These are phyloP conservation scores for Lutraria lutraria DNA, from an alignment of 2,888 invertebrate genomes.

Conservation along the genomic window DNA sequence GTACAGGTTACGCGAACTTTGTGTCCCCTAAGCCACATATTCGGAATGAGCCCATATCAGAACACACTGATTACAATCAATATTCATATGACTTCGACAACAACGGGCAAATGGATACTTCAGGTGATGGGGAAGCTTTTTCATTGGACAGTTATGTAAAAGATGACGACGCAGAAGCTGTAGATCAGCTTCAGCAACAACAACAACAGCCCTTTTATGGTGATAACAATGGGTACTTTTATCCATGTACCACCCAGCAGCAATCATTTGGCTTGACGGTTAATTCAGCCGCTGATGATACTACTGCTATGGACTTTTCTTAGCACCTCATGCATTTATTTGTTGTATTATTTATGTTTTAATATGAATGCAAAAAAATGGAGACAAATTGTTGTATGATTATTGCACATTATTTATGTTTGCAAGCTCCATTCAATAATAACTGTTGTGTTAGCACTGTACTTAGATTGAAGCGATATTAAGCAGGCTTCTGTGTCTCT, in stretches of 20 bases:
- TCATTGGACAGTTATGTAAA: conserved; percentile 49
- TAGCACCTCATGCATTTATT: conserved; percentile 32
- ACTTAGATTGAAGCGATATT: not conserved
- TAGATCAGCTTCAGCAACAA: conserved; percentile 30
- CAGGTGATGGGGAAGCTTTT: conserved; percentile 22
- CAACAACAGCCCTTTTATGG: conserved; percentile 1
- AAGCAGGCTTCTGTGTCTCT: not conserved
- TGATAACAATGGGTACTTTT: conserved; percentile 29
- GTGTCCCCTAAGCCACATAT: conserved; percentile 39
- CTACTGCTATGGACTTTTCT: conserved; percentile 59
- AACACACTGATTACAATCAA: conserved; percentile 44
- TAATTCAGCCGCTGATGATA: conserved; percentile 31
- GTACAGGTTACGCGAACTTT: conserved; percentile 50
- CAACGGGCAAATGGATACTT: conserved; percentile 51
- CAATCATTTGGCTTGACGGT: conserved; percentile 47
- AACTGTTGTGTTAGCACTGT: not conserved
- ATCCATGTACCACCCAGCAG: conserved; percentile 37
- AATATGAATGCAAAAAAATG: not conserved
- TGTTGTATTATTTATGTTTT: conserved; percentile 4
- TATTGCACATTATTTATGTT: conserved; percentile 13
- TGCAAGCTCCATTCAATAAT: not conserved
- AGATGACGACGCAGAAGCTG: conserved; percentile 3
- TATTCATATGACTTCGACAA: conserved; percentile 43
- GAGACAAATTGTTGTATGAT: not conserved
- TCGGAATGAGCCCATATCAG: conserved; percentile 49